A percentile compares a stretch with the other conserved stretches of the same genome.
These are phyloP conservation scores for Pogona vitticeps DNA, from an alignment of 2,113 vertebrate species.

Conservation along the genomic window DNA sequence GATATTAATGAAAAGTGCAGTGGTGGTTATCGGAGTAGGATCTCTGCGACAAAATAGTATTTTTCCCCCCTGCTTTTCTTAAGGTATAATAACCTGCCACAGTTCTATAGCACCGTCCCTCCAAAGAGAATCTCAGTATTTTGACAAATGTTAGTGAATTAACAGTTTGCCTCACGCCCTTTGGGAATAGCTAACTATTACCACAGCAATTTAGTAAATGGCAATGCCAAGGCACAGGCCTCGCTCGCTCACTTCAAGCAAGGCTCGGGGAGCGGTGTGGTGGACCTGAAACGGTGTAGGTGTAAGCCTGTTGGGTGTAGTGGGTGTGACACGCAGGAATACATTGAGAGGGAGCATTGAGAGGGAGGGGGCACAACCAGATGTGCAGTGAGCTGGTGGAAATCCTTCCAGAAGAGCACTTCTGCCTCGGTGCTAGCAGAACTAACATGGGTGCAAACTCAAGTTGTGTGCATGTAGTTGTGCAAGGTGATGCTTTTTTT, in stretches of 20 bases:
- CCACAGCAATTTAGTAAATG: background rate
- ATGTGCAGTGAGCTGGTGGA: too few relatives aligned
- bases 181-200: background rate
- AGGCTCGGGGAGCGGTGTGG: too few relatives aligned
- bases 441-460: too few relatives aligned
- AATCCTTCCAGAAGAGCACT: too few relatives aligned
- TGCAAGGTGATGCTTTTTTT: too few relatives aligned
- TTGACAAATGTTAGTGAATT: slow-evolving; percentile 23
- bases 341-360: too few relatives aligned
- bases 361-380: too few relatives aligned
- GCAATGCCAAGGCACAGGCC: background rate
- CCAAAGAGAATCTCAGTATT: slow-evolving; percentile 23
- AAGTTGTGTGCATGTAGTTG: too few relatives aligned
- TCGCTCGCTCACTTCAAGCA: background rate
- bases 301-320: too few relatives aligned
- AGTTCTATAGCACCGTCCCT: background rate
- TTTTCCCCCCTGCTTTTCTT: slow-evolving; percentile 3
- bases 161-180: accelerated
- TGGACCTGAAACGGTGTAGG: background rate
- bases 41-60: slow-evolving; percentile 17
- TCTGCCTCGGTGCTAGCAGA: too few relatives aligned
- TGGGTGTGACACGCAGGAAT: too few relatives aligned
- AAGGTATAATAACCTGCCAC: slow-evolving; percentile 23
- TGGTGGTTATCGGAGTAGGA: background rate
- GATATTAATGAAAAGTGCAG: slow-evolving; percentile 36